These are phyloP conservation scores for Leptinotarsa defecta DNA, from an alignment of 1,140 invertebrate species.

Conservation along the genomic window DNA sequence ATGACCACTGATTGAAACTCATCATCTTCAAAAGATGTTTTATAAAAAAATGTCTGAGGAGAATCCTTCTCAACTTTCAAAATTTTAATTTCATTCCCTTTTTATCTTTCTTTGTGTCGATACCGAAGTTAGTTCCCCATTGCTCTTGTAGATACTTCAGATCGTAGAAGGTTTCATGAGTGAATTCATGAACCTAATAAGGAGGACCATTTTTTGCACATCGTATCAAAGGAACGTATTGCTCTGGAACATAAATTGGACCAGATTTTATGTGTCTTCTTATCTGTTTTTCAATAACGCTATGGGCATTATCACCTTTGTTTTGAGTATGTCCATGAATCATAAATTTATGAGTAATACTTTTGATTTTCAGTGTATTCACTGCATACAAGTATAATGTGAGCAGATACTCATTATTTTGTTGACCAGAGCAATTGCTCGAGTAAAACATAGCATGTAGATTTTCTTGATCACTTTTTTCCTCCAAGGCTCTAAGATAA, in stretches of 20 bases:
- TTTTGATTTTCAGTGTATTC: constrained; percentile 40
- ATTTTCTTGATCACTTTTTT: too few species aligned
- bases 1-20: neutral
- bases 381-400: too few species aligned
- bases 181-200: too few species aligned
- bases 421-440: too few species aligned
- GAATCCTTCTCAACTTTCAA: constrained; percentile 10
- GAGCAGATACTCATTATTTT: too few species aligned
- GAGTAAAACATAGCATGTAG: too few species aligned
- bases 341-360: constrained; percentile 50
- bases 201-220: too few species aligned
- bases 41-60: constrained; percentile 9
- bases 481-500: too few species aligned
- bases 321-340: constrained; percentile 51
- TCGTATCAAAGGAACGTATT: too few species aligned
- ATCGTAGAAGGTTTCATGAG: constrained; percentile 13
- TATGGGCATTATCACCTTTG: constrained; percentile 48
- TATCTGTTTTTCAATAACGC: constrained; percentile 44
- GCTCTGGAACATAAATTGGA: too few species aligned
- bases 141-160: constrained; percentile 4
- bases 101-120: constrained; percentile 13
- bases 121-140: constrained; percentile 3
- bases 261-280: too few species aligned
- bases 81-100: constrained; percentile 21
- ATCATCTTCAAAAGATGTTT: neutral